These are phyloP conservation scores for Chromis chromis DNA, from an alignment of 2,797 vertebrate species.

Conservation along the genomic window DNA sequence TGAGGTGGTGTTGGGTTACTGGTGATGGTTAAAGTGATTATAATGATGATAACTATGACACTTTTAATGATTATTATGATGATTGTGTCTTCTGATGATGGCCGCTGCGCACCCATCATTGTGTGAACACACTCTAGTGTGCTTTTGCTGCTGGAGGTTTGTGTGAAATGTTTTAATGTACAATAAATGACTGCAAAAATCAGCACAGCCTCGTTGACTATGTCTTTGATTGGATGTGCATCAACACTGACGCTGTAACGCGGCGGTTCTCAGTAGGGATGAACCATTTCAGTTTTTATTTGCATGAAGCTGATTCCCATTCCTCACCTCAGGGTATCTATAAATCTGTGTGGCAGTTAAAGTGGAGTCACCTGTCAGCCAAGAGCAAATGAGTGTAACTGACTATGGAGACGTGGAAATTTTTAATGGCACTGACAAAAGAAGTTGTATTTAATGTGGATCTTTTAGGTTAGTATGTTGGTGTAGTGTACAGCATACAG, in stretches of 20 bases:
- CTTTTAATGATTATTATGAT: constrained; percentile 72
- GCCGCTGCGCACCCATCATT: constrained; percentile 69
- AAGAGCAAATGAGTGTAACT: too few species aligned
- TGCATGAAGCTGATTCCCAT: not conserved
- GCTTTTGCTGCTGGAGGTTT: constrained; percentile 76
- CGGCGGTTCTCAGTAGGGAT: not conserved
- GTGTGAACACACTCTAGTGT: constrained; percentile 73
- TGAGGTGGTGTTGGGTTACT: constrained; percentile 56
- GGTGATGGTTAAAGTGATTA: constrained; percentile 54
- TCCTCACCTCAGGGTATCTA: not conserved
- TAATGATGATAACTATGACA: constrained; percentile 65
- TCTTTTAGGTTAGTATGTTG: too few species aligned
- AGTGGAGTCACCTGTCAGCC: not conserved
- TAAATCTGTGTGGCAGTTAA: not conserved
- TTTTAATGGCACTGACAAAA: too few species aligned
- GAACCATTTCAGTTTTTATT: not conserved
- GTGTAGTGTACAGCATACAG: too few species aligned
- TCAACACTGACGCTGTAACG: not conserved
- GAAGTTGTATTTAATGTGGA: too few species aligned
- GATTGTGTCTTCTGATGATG: constrained; percentile 79
- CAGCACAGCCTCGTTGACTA: constrained; percentile 24
- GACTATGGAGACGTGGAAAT: too few species aligned
- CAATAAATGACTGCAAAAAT: constrained; percentile 82
- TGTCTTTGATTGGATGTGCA: constrained; percentile 10
- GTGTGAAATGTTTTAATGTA: constrained; percentile 82